Percentiles rank a stretch among this genome's conserved stretches.
phyloP scores from a whole-genome alignment of 2,797 vertebrate genomes.

The Mus caroli region DNA sequence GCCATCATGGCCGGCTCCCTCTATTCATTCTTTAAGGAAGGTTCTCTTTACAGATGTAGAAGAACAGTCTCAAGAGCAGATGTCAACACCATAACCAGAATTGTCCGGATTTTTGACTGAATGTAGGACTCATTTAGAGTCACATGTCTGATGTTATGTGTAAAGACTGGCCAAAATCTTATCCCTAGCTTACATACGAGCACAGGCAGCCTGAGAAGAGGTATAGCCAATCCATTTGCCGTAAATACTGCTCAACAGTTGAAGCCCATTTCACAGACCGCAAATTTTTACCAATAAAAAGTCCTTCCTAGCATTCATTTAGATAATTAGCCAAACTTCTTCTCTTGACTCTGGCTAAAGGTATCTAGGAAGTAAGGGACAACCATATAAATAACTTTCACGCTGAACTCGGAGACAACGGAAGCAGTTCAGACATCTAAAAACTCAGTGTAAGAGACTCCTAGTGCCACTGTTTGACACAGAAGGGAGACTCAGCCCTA shows the following conservation, averaged over 20 bases:
- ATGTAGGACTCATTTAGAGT: not conserved
- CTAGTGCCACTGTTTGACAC: not conserved
- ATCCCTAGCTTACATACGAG: not conserved
- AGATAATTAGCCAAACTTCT: constrained; percentile 50
- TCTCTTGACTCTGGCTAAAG: constrained; percentile 23
- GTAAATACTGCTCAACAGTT: not conserved
- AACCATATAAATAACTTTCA: not conserved
- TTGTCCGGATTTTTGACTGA: not conserved
- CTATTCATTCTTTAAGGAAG: not conserved
- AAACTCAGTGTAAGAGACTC: not conserved
- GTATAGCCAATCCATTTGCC: not conserved
- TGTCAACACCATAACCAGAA: constrained; percentile 9
- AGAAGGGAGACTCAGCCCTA: not conserved
- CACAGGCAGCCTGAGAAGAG: not conserved
- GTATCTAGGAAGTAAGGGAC: not conserved
- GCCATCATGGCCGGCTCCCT: not conserved
- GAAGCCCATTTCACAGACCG: not conserved
- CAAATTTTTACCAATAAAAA: constrained; percentile 65
- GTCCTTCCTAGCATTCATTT: not conserved
- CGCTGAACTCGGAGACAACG: not conserved
- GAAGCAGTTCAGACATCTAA: not conserved
- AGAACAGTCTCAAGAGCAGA: constrained; percentile 13
- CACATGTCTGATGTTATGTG: not conserved
- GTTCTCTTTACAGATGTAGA: constrained; percentile 18
- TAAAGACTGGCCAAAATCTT: not conserved